phyloP scores from a whole-genome alignment of 2,113 vertebrate genomes.

The Pelobates fuscus region DNA sequence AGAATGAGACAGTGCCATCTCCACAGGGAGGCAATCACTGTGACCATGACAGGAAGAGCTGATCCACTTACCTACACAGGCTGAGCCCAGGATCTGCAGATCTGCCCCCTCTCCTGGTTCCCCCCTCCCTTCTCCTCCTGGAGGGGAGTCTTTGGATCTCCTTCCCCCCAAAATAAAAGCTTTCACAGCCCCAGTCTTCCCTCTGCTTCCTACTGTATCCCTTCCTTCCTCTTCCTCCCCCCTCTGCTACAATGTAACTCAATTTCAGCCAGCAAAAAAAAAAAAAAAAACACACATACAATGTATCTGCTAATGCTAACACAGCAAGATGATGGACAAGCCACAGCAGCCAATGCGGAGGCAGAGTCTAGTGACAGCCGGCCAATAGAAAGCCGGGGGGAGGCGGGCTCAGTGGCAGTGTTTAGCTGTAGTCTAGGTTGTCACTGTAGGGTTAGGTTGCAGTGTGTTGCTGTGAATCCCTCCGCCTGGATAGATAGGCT shows the following conservation, averaged over 20 bases:
- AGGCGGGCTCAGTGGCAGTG: not conserved
- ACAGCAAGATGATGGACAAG: not conserved
- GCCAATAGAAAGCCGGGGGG: slow-evolving; percentile 14
- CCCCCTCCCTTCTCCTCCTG: slow-evolving; percentile 25
- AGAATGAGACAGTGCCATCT: too few species aligned
- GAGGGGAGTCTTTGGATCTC: slow-evolving; percentile 2
- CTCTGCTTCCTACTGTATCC: not conserved
- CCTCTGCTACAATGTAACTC: slow-evolving; percentile 37
- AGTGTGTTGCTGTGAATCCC: slow-evolving; percentile 43
- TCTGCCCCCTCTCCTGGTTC: too few species aligned
- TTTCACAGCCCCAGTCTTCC: not conserved
- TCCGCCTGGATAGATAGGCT: slow-evolving; percentile 42
- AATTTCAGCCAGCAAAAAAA: slow-evolving; percentile 16
- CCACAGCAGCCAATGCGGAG: not conserved
- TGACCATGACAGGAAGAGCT: not conserved
- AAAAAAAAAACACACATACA: slow-evolving; percentile 20
- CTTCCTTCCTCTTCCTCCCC: not conserved
- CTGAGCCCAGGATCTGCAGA: too few species aligned
- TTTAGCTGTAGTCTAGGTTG: not conserved
- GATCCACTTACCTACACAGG: slow-evolving; percentile 3
- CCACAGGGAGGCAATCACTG: too few species aligned
- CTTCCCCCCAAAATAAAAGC: not conserved
- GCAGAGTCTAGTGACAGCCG: not conserved
- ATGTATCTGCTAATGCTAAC: slow-evolving; percentile 2
- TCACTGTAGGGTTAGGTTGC: slow-evolving; percentile 16